These are phyloP conservation scores for Drymonia ruficornis DNA, from an alignment of 2,888 invertebrate species.

Conservation along the genomic window DNA sequence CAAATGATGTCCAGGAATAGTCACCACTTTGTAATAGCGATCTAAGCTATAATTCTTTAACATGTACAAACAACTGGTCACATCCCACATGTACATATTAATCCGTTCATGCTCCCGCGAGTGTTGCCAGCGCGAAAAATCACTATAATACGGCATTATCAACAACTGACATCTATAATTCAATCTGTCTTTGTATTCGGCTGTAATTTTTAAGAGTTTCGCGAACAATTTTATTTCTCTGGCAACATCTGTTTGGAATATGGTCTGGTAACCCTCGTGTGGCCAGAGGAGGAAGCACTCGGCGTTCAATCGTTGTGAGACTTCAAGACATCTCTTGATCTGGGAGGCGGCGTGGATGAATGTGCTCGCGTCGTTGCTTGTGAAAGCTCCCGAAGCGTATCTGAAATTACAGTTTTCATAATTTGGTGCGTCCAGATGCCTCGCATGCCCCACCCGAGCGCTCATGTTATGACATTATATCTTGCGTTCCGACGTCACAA, in stretches of 20 bases:
- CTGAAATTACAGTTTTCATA: constrained; percentile 63
- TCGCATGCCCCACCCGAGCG: no score
- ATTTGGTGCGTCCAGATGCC: no score
- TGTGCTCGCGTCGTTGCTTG: constrained; percentile 85
- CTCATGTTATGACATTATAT: no score
- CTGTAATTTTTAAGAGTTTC: constrained; percentile 85
- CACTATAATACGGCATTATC: constrained; percentile 75
- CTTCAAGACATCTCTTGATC: constrained; percentile 86
- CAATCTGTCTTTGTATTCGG: constrained; percentile 85
- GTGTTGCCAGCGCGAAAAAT: constrained; percentile 46
- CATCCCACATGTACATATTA: constrained; percentile 86
- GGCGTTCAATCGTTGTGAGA: constrained; percentile 85
- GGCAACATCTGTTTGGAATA: constrained; percentile 85
- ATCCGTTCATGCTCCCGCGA: constrained; percentile 65
- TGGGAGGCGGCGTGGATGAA: constrained; percentile 86
- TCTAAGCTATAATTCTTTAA: constrained; percentile 85
- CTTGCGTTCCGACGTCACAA: no score
- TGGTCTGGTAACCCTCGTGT: constrained; percentile 84
- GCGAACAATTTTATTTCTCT: constrained; percentile 86
- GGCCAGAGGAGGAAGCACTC: constrained; percentile 87
- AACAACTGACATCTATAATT: constrained; percentile 81
- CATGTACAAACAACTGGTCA: constrained; percentile 86
- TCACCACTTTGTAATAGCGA: constrained; percentile 86
- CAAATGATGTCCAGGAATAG: constrained; percentile 86
- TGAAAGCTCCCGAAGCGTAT: constrained; percentile 85